These are phyloP conservation scores for Penaeus chinensis DNA, from an alignment of 1,140 invertebrate genomes.

Conservation along the genomic window DNA sequence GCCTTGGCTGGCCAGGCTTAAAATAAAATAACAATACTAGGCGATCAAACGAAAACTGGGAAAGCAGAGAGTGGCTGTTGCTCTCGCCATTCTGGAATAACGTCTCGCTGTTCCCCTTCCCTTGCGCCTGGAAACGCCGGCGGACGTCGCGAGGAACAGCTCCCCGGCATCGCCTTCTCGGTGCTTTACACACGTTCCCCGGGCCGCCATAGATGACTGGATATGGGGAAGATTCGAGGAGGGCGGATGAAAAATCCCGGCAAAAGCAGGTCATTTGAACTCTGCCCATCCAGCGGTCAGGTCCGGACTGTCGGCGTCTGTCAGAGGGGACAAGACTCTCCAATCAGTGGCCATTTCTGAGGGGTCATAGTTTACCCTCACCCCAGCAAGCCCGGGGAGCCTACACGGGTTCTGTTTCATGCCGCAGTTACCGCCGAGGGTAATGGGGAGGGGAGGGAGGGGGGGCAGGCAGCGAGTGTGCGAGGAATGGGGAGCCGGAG, in stretches of 20 bases:
- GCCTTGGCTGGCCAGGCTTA: no score
- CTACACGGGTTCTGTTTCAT: constrained; percentile 54
- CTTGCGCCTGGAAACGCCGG: no score
- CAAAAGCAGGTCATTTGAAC: constrained; percentile 50
- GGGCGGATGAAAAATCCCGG: constrained; percentile 16
- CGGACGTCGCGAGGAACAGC: no score
- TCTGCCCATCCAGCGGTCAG: constrained; percentile 30
- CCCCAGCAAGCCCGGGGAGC: constrained; percentile 30
- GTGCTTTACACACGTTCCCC: no score
- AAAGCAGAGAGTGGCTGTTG: no score
- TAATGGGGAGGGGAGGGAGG: constrained; percentile 22
- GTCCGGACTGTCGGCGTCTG: constrained; percentile 39
- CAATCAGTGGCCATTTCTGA: constrained; percentile 54
- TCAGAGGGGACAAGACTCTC: constrained; percentile 54
- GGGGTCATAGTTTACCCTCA: constrained; percentile 38
- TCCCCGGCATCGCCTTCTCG: no score
- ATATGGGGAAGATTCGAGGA: neutral
- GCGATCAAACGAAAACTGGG: no score
- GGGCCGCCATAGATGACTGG: no score
- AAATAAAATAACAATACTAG: no score
- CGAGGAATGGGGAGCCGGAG: neutral
- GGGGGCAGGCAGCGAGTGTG: neutral
- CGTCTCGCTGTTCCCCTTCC: no score
- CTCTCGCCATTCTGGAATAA: no score
- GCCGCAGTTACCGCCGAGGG: constrained; percentile 36